phyloP scores from a whole-genome alignment of 2,797 vertebrate genomes.

The Lerista edwardsae region DNA sequence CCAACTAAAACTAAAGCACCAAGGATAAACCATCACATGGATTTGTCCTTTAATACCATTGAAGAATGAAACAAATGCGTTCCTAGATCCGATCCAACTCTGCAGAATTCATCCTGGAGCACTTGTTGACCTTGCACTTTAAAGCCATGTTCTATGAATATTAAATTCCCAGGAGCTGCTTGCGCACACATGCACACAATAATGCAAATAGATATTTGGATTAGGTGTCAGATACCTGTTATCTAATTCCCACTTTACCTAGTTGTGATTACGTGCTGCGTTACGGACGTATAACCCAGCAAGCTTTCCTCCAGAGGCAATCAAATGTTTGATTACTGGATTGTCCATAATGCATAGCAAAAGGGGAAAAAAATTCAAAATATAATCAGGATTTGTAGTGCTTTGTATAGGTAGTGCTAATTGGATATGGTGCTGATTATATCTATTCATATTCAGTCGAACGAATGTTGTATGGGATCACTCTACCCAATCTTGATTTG shows the following conservation, averaged over 20 bases:
- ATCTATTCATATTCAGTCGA: background rate
- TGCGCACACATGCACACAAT: background rate
- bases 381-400: background rate
- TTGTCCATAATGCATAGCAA: background rate
- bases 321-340: background rate
- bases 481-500: background rate
- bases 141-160: background rate
- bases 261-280: background rate
- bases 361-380: background rate
- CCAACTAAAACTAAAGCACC: constrained; percentile 26
- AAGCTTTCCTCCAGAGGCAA: background rate
- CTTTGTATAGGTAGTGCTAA: background rate
- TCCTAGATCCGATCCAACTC: background rate
- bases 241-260: background rate
- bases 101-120: background rate
- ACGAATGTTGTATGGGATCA: background rate
- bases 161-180: background rate
- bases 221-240: background rate
- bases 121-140: background rate
- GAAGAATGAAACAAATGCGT: background rate
- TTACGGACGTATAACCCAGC: background rate
- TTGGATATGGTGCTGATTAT: background rate
- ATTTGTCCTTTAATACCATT: background rate
- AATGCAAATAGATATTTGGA: background rate
- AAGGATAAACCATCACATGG: background rate